Evolutionary conservation across 1,140 invertebrate genomes (phyloP).

Genomic region (Leptinotarsa undecemlineata): DNA sequence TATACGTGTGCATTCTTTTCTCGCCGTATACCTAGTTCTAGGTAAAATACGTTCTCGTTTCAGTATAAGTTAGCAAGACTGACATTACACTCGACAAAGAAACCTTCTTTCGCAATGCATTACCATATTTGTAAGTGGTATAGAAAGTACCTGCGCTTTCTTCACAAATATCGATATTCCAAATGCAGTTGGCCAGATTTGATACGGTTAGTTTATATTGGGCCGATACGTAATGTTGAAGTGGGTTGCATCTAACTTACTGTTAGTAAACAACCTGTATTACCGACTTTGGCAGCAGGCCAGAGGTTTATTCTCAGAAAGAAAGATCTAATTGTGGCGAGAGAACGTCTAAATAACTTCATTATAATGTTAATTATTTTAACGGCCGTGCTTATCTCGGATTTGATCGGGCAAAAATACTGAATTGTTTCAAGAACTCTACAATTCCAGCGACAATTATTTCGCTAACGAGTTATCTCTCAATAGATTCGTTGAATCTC

Average conservation of each 20-base stretch:
- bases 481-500: too few species aligned
- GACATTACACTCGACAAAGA: too few species aligned
- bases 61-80: too few species aligned
- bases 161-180: not conserved
- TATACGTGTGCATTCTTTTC: too few species aligned
- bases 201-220: not conserved
- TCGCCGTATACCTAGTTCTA: too few species aligned
- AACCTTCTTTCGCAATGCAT: constrained; percentile 2
- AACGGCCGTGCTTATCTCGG: not conserved
- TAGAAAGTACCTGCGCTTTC: constrained; percentile 2
- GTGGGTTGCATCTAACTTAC: not conserved
- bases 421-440: too few species aligned
- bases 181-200: not conserved
- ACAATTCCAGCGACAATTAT: too few species aligned
- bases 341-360: not conserved
- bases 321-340: not conserved
- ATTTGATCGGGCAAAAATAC: too few species aligned
- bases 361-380: not conserved
- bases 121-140: constrained; percentile 5
- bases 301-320: not conserved
- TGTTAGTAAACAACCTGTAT: constrained; percentile 5
- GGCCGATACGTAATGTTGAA: not conserved
- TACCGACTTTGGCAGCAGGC: not conserved
- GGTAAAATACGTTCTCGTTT: too few species aligned
- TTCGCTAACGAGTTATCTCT: too few species aligned